These are phyloP conservation scores for Apantesis nais DNA, from an alignment of 2,888 invertebrate genomes.

Conservation along the genomic window DNA sequence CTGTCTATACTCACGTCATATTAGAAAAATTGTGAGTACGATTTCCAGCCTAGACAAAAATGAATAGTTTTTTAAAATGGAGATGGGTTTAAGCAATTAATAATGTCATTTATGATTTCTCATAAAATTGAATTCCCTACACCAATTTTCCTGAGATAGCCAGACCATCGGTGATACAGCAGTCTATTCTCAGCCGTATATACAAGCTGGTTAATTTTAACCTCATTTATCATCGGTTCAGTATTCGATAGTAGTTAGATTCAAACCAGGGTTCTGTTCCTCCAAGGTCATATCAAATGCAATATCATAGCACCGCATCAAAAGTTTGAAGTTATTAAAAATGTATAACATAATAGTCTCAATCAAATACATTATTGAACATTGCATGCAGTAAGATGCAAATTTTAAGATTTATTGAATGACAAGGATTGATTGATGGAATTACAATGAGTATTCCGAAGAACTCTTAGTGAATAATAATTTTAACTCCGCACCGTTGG, in stretches of 20 bases:
- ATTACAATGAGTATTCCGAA: not conserved
- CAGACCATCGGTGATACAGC: not conserved
- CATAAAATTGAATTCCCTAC: too few species aligned
- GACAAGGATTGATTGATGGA: not conserved
- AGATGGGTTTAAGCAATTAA: not conserved
- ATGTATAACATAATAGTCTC: not conserved
- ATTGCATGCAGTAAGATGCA: not conserved
- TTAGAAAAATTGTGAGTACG: too few species aligned
- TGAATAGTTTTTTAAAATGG: too few species aligned
- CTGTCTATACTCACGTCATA: too few species aligned
- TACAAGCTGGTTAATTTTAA: constrained; percentile 12
- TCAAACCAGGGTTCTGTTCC: constrained; percentile 1
- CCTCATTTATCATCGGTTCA: constrained; percentile 5
- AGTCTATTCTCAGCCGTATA: constrained; percentile 4
- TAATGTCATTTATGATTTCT: too few species aligned
- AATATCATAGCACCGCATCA: too few species aligned
- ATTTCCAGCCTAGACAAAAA: too few species aligned
- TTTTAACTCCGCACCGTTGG: too few species aligned
- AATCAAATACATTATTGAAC: not conserved
- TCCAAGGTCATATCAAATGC: not conserved
- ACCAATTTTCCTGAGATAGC: not conserved
- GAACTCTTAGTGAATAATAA: not conserved
- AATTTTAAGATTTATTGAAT: not conserved
- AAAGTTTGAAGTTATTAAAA: not conserved
- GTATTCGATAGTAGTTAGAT: constrained; percentile 10